Base-by-base conservation (phyloP, 2,888 invertebrate genomes). In the Platerodrilus igneus region DNA sequence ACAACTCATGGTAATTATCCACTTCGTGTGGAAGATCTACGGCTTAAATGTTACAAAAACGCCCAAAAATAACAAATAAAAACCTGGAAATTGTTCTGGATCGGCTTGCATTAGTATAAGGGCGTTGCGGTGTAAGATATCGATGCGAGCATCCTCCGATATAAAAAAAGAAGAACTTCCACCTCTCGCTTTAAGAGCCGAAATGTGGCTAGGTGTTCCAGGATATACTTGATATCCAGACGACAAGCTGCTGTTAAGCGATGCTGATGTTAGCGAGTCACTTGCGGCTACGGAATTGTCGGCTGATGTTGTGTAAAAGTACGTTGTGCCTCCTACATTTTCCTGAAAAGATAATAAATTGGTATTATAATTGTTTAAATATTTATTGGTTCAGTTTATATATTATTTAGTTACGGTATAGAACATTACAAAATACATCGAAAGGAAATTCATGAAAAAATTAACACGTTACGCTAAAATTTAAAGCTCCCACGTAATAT, bases 271-370 rank as follows among this genome's bases (percentile, higher is more conserved):
- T 26, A 52, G 37, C 35, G 68, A 61, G 7, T 57, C 60, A 9
- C 64, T 70, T 8, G 71, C 67, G 39, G 71, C 63, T 51, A 72
- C 71, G 20, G 57, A 55, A 45, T 51, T 55, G 35, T 56, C 78
- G 42, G 74, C 68, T 26, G 68, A 71, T 44, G 83, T 79, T 20
- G 84, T 77, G 67, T 91, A 95, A 69, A 93, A 95, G 67, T 94
- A 95, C 30, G 94, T 94, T 9, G 94, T 94, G 15, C 94, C 94
- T 37, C 92, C 92, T 46, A 90, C 89, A 73, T 88, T 90, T 69
- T 90, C 90, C 81, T 90, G 72, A 35, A 69, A 70, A 56, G 50
- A n/a, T n/a, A n/a, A n/a, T n/a, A n/a, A n/a, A 49, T 29, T 17
- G n/a, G n/a, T n/a, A n/a, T n/a, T n/a, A n/a, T n/a, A n/a, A n/a